Percentiles rank a stretch among this genome's conserved stretches.
Conservation (phyloP, 2,113 vertebrate genomes). For the Gnathonemus echidnorhynchus region DNA sequence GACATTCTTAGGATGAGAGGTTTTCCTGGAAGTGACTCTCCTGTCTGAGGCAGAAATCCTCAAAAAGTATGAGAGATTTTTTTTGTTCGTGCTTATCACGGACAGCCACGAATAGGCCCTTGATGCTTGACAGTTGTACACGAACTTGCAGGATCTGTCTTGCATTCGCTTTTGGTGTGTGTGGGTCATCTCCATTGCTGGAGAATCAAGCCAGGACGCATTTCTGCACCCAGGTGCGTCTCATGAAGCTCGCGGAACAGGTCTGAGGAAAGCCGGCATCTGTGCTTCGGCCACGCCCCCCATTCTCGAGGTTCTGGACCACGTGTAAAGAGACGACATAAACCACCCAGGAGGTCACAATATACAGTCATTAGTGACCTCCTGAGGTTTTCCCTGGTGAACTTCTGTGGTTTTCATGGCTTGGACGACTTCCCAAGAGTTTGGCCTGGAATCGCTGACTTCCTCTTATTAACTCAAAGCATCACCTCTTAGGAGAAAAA, state of each 20-base stretch:
- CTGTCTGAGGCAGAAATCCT: background rate
- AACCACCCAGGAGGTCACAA: constrained; percentile 13
- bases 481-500: constrained; percentile 19
- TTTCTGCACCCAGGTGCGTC: constrained; percentile 14
- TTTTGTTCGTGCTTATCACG: background rate
- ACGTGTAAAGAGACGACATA: constrained; percentile 15
- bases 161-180: background rate
- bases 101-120: background rate
- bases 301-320: constrained; percentile 15
- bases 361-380: constrained; percentile 18
- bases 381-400: constrained; percentile 28
- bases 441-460: constrained; percentile 17
- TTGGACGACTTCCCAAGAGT: constrained; percentile 23
- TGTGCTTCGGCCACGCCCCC: background rate
- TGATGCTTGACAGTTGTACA: background rate
- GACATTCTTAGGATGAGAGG: background rate
- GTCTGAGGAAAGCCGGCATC: background rate
- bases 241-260: background rate
- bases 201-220: background rate
- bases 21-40: background rate
- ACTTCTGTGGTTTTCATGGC: constrained; percentile 23
- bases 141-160: background rate
- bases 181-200: background rate
- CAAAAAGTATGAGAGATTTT: background rate
- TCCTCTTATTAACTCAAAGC: constrained; percentile 12